Percentiles rank a stretch among this genome's conserved stretches.
Evolutionary conservation across 2,888 invertebrate species (phyloP).

Genomic region (Polyploca ridens): DNA sequence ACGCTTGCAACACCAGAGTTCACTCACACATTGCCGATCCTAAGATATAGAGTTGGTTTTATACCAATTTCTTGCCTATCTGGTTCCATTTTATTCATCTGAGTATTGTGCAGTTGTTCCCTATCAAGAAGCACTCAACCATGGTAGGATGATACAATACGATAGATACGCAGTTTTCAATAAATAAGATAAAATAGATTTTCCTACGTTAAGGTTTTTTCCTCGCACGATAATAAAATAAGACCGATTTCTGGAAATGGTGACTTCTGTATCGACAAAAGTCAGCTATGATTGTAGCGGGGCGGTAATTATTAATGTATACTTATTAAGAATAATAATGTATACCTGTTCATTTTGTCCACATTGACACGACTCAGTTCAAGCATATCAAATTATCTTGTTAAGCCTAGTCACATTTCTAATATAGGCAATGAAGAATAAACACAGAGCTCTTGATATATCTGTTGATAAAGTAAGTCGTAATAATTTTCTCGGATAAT

Average conservation of each 20-base stretch:
- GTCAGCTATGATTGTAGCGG: background rate
- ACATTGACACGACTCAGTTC: background rate
- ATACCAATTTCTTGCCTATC: too few relatives aligned
- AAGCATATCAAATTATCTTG: background rate
- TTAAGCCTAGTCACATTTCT: background rate
- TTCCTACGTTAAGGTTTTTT: background rate
- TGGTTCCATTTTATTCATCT: background rate
- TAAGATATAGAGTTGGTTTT: too few relatives aligned
- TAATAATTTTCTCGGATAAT: too few relatives aligned
- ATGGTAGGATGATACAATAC: background rate
- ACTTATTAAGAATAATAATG: background rate
- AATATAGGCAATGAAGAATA: background rate
- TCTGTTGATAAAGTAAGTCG: too few relatives aligned
- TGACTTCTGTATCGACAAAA: background rate
- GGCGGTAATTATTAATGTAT: background rate
- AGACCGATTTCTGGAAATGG: background rate
- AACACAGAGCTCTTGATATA: too few relatives aligned
- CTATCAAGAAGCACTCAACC: background rate
- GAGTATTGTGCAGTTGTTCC: background rate
- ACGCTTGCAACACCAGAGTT: too few relatives aligned
- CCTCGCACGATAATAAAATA: background rate
- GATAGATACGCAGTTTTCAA: background rate
- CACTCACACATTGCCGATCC: too few relatives aligned
- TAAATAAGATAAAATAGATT: background rate
- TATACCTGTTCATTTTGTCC: background rate